Percentiles rank a stretch among this genome's conserved stretches.
phyloP scores from a whole-genome alignment of 2,797 vertebrate species.

The Xyrichtys novacula region DNA sequence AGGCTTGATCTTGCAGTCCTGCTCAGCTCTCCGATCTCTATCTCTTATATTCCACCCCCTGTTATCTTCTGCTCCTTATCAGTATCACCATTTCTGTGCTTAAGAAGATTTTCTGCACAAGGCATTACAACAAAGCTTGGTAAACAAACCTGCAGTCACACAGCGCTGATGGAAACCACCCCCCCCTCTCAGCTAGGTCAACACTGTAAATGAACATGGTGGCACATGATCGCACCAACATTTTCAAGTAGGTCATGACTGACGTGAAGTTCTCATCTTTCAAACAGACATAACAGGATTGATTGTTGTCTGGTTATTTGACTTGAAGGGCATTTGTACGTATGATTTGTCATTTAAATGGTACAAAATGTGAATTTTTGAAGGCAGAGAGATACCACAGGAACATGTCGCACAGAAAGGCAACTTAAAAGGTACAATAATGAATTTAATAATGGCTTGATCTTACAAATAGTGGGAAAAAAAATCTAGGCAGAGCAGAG shows the following conservation, averaged over 20 bases:
- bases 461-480: too few species aligned
- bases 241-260: constrained; percentile 29
- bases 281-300: neutral
- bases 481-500: too few species aligned
- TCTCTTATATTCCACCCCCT: neutral
- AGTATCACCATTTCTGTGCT: neutral
- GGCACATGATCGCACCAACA: constrained; percentile 28
- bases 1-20: constrained; percentile 29
- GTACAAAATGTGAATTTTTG: too few species aligned
- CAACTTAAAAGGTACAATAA: too few species aligned
- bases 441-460: too few species aligned
- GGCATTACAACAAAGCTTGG: neutral
- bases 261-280: neutral
- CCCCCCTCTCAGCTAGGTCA: constrained; percentile 15
- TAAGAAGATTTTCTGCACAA: neutral
- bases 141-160: neutral
- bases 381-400: too few species aligned
- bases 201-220: constrained; percentile 23
- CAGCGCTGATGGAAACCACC: constrained; percentile 22
- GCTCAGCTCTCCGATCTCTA: constrained; percentile 25
- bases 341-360: too few species aligned
- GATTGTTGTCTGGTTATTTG: neutral
- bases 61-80: neutral
- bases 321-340: neutral
- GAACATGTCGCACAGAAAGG: too few species aligned